A percentile compares a stretch with the other conserved stretches of the same genome.
Conservation (phyloP, 2,113 vertebrate genomes). For the Tringa solitaria region DNA sequence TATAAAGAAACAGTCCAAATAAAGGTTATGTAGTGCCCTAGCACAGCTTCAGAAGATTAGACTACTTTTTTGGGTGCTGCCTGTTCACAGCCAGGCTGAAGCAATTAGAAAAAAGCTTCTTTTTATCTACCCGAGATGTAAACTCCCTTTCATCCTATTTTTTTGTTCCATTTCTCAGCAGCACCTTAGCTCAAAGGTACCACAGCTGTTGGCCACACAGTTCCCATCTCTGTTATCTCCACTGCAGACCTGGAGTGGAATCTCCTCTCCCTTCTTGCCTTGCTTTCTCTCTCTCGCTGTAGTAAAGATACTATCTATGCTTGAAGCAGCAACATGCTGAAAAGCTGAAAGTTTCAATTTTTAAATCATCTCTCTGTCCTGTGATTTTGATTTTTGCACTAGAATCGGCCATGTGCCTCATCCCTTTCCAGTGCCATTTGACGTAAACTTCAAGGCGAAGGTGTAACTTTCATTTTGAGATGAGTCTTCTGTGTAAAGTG, state of each 20-base stretch:
- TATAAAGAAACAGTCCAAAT: background rate
- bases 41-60: background rate
- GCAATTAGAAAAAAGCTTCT: background rate
- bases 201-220: background rate
- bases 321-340: background rate
- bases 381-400: background rate
- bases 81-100: background rate
- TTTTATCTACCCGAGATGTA: background rate
- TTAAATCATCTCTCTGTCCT: background rate
- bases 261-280: background rate
- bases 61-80: background rate
- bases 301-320: background rate
- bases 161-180: background rate
- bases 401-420: background rate
- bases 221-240: background rate
- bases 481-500: background rate
- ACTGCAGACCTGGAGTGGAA: background rate
- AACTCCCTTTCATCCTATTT: background rate
- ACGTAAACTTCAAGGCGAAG: background rate
- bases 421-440: background rate
- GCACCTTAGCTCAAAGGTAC: background rate
- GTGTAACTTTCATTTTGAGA: background rate
- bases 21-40: background rate
- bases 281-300: background rate
- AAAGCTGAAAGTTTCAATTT: background rate